Conservation (phyloP, 2,888 invertebrate species). For the Phytoseiulus persimilis region DNA sequence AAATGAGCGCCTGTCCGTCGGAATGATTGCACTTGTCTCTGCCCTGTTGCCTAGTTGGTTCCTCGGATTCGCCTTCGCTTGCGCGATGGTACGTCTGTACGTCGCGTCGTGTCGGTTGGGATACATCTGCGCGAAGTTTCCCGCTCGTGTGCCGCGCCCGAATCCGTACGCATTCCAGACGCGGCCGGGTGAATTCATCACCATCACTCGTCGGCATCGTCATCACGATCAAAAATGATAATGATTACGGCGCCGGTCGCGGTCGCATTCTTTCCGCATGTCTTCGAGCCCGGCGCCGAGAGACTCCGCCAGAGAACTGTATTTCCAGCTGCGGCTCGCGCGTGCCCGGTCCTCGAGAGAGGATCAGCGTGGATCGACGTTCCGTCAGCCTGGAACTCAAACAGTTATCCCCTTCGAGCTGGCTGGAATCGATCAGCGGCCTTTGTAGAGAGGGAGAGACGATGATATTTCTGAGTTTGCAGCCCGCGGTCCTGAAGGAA, state of each 20-base stretch:
- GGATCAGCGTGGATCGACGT: too few species aligned
- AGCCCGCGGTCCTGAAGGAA: too few species aligned
- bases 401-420: too few species aligned
- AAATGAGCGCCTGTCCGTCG: background rate
- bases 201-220: background rate
- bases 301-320: too few species aligned
- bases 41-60: background rate
- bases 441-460: too few species aligned
- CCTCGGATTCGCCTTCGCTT: background rate
- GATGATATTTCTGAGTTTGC: too few species aligned
- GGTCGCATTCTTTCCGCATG: background rate
- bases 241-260: background rate
- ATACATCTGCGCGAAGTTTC: background rate
- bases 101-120: too few species aligned
- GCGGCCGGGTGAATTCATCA: background rate
- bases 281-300: background rate
- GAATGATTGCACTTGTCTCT: background rate
- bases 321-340: too few species aligned
- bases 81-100: too few species aligned
- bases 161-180: background rate
- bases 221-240: background rate
- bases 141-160: background rate
- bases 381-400: too few species aligned
- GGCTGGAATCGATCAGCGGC: too few species aligned
- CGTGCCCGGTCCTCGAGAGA: too few species aligned